Evolutionary conservation across 2,797 vertebrate species (phyloP), one percentile per base, ranked within the genome.

Genomic region (Chelmon rostratus): DNA sequence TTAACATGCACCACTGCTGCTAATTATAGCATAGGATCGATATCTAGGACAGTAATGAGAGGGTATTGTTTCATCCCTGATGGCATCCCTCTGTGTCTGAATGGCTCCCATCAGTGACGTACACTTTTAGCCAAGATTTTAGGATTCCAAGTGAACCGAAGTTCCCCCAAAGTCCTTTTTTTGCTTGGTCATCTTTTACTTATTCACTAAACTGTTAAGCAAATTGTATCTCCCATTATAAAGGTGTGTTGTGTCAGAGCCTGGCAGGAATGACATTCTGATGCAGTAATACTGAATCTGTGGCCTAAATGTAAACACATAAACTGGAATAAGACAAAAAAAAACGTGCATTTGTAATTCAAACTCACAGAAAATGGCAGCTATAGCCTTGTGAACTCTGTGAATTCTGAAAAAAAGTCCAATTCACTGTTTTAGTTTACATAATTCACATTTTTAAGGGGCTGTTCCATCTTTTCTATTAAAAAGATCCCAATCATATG

Each of bases 21-120:
- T 86, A 81, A 88, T 90, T 81, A 83, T 86, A 84, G 83, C 53
- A 8, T 28, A 7, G 37, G 78, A 80, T 88, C 81, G 59, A 84
- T 73, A 86, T 70, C 57, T 46, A 23, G 59, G 59, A 53, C 52
- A 38, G 19, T 68, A 76, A 82, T 53, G 44, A 76, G 70, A 50
- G 56, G 65, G 62, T 79, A 11, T 65, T 28, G 76, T 82, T 72
- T 81, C 70, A 38, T 35, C 37, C n/a, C 44, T 38, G 31, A 72
- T 0, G 23, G 42, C 47, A 23, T 68, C 53, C n/a, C n/a, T 72
- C 46, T 25, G 28, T 25, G 21, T 38, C 12, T 75, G 12, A 58
- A 37, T 33, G 10, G 1, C 25, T 75, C 16, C 73, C n/a, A 10
- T 76, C 31, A 19, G 28, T 25, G 47, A 77, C 46, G 57, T 31